Evolutionary conservation across 2,888 invertebrate species (phyloP).

Genomic region (Dorcus parallelipipedus): DNA sequence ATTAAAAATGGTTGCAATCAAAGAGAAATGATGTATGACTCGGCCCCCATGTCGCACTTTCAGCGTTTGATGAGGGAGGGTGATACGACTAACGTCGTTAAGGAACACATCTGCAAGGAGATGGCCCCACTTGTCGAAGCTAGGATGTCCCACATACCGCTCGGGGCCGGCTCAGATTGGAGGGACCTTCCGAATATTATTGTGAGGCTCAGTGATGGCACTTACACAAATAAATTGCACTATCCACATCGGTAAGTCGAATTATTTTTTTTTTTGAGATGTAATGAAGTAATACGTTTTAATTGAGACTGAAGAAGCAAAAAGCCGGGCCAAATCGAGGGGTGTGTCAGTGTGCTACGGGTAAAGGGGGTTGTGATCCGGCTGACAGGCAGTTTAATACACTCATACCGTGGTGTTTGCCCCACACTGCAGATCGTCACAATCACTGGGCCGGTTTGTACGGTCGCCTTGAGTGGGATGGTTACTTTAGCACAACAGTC

Average conservation of each 20-base stretch:
- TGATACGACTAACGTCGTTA: conserved; percentile 25
- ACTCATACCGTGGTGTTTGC: conserved; percentile 84
- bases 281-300: neutral
- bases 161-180: conserved; percentile 78
- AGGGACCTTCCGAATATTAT: conserved; percentile 78
- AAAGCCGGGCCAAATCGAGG: conserved; percentile 57
- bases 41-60: conserved; percentile 70
- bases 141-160: conserved; percentile 72
- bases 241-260: conserved; percentile 51
- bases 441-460: conserved; percentile 86
- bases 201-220: conserved; percentile 68
- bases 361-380: conserved; percentile 61
- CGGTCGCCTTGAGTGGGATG: conserved; percentile 77
- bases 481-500: conserved; percentile 80
- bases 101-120: conserved; percentile 81
- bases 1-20: conserved; percentile 69
- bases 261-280: neutral
- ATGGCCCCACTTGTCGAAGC: conserved; percentile 78
- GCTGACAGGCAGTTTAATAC: conserved; percentile 77
- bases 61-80: conserved; percentile 64
- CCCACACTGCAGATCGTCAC: conserved; percentile 81
- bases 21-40: conserved; percentile 68
- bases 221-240: conserved; percentile 57
- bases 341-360: conserved; percentile 73
- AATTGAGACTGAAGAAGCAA: conserved; percentile 52